Base-by-base conservation (phyloP, 2,888 invertebrate species). In the Drosophila colorata region DNA sequence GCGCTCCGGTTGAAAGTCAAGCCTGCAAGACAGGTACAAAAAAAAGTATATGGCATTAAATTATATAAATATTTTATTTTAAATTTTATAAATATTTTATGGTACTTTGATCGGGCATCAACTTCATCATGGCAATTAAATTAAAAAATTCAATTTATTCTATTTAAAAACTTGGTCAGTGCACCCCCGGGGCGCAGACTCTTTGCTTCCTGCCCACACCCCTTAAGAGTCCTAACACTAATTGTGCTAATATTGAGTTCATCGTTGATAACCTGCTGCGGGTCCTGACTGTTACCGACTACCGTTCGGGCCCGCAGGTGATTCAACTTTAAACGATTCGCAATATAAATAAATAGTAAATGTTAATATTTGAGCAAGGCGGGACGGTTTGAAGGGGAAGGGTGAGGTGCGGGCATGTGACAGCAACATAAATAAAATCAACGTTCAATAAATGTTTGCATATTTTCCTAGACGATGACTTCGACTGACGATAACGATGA, bases 1-100 rank as follows among this genome's bases (percentile, higher is more conserved):
- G 69, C 95, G 95, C 64, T 94, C 94, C 41, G 97, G 96, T 76
- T 95, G 95, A 92, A 95, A 96, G 90, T 96, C 96, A 88, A 97
- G 94, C 92, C 96, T 96, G 92, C 78, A 93, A 28, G 2, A 3
- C 9, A 2, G 28, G 3, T 9, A 28, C 8, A 93, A 67, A 48
- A 51, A 68, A 48, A 37, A 70, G 55, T 59, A 69, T 69, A 58
- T 61, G 69, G 57, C 33, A 49, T 38, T 47, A 44, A 40, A 46
- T 8, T 35, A 35, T 11, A 33, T 8, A 33, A 20, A n/a, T n/a
- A 14, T 33, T 16, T n/a, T 8, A 25, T 25, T 13, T 4, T 20
- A n/a, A n/a, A 38, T 28, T 31, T 46, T 25, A 23, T 8, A 18
- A 51, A 23, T 6, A 37, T 43, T 28, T 37, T 14, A 16, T 23